Evolutionary conservation across 2,797 vertebrate species (phyloP).

Genomic region (Anabas testudineus): DNA sequence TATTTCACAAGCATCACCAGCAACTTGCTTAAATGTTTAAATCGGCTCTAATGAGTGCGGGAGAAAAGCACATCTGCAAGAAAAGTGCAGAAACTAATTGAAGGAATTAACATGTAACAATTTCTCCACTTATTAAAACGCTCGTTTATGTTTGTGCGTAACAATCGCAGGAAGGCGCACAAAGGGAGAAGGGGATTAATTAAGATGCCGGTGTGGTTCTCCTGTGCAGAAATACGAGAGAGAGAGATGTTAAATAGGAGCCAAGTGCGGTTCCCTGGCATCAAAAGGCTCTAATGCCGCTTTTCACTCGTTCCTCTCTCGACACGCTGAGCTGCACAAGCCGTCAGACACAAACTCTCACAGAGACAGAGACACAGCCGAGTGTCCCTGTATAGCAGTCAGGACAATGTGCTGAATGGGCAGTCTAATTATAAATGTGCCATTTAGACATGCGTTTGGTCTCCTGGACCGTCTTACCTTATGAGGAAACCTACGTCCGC

Average conservation of each 20-base stretch:
- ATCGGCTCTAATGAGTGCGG: constrained; percentile 1
- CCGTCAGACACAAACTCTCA: constrained; percentile 85
- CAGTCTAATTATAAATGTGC: constrained; percentile 99
- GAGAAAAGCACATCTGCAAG: constrained; percentile 11
- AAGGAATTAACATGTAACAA: constrained; percentile 8
- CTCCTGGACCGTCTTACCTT: constrained; percentile 97
- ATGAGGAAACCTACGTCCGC: constrained; percentile 94
- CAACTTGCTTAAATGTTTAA: constrained; percentile 3
- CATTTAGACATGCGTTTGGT: constrained; percentile 94
- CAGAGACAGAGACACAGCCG: constrained; percentile 88
- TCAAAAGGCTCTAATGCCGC: constrained; percentile 52
- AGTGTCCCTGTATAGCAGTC: constrained; percentile 92
- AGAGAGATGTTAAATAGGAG: constrained; percentile 47
- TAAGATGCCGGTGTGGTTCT: constrained; percentile 16
- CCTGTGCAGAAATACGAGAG: constrained; percentile 21
- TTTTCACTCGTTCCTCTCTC: constrained; percentile 57
- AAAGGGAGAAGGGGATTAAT: constrained; percentile 25
- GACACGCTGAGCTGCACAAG: constrained; percentile 75
- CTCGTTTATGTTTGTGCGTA: constrained; percentile 4
- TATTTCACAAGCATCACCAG: background rate
- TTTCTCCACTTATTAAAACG: constrained; percentile 18
- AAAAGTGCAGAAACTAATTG: constrained; percentile 14
- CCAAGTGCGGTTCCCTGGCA: constrained; percentile 48
- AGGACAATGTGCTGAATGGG: constrained; percentile 99
- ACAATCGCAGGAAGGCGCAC: constrained; percentile 7